These are phyloP conservation scores for Ctena decussata DNA, from an alignment of 2,888 invertebrate species.

Conservation along the genomic window DNA sequence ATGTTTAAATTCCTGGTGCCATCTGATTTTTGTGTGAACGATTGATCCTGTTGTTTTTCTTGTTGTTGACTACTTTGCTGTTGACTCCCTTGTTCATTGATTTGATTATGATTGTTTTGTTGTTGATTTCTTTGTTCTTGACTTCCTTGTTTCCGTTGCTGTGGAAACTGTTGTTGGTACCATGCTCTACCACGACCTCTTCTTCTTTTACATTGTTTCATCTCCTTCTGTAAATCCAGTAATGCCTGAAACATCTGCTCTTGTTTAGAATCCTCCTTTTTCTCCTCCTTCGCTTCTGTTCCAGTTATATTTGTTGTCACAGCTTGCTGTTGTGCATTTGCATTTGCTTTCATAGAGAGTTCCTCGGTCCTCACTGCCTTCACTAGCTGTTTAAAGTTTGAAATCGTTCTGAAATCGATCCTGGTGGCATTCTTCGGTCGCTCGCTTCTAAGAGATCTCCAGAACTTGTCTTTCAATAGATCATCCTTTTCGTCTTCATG, in stretches of 20 bases:
- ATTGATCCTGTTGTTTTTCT: background rate
- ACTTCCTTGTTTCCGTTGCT: background rate
- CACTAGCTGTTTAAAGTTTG: background rate
- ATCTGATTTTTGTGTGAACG: background rate
- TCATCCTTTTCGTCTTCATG: background rate
- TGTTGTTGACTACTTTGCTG: background rate
- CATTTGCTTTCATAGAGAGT: background rate
- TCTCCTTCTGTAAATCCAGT: background rate
- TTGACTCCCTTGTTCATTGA: background rate
- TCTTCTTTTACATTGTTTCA: background rate
- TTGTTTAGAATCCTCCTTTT: background rate
- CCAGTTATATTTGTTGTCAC: background rate
- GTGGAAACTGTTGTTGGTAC: background rate
- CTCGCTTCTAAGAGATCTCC: background rate
- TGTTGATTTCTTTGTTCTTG: background rate
- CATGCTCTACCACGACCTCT: background rate
- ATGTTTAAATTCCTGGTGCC: background rate
- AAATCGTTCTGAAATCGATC: background rate
- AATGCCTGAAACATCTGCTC: background rate
- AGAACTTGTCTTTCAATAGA: background rate
- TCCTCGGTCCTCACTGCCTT: background rate
- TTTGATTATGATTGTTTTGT: background rate
- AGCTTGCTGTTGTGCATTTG: background rate
- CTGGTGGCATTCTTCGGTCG: background rate
- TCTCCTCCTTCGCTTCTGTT: background rate